phyloP scores from a whole-genome alignment of 2,797 vertebrate genomes.

The Gymnoscopelus braueri region DNA sequence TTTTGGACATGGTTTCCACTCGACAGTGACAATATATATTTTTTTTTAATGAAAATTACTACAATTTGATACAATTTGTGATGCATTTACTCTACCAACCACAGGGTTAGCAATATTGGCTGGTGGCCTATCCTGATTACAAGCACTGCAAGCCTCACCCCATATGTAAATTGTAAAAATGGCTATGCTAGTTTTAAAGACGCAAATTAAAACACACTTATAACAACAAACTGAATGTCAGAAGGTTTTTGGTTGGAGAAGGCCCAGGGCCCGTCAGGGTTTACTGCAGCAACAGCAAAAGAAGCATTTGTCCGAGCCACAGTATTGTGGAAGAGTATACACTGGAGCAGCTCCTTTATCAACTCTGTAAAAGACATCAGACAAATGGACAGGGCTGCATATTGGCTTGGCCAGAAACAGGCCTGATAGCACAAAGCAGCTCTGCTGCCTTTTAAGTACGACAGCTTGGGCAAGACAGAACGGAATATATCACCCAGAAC shows the following conservation, averaged over 20 bases:
- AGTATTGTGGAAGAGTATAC: not conserved
- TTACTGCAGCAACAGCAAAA: not conserved
- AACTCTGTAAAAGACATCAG: constrained; percentile 1
- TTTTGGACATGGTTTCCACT: no score
- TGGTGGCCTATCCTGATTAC: not conserved
- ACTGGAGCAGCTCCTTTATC: constrained; percentile 14
- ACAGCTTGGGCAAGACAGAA: not conserved
- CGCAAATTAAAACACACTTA: no score
- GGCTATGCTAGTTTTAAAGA: no score
- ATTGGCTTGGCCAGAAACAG: not conserved
- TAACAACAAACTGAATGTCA: not conserved
- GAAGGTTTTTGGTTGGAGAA: not conserved
- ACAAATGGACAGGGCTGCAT: constrained; percentile 13
- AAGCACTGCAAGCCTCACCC: not conserved
- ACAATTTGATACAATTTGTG: no score
- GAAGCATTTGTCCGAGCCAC: not conserved
- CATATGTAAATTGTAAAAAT: constrained; percentile 2
- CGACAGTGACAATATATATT: no score
- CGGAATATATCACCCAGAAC: not conserved
- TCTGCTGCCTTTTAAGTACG: not conserved
- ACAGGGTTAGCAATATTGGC: not conserved
- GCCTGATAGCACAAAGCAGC: not conserved
- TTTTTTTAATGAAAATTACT: no score
- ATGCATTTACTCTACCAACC: not conserved
- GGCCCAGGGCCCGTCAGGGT: not conserved